Evolutionary conservation across 2,888 invertebrate genomes (phyloP).

Genomic region (Nomada ruficornis): DNA sequence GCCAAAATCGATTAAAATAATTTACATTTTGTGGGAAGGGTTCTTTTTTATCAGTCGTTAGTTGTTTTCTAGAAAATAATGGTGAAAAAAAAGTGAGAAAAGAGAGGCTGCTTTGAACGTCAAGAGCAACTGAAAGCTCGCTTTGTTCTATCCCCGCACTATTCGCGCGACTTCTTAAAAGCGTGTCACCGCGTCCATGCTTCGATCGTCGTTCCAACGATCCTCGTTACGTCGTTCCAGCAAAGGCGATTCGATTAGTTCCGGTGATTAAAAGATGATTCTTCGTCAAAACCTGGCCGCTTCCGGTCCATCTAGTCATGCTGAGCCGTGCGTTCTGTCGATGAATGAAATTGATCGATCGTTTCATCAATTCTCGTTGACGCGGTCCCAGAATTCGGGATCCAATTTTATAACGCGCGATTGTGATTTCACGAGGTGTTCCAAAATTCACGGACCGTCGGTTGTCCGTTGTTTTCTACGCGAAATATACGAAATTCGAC

Average conservation of each 20-base stretch:
- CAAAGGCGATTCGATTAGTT: neutral
- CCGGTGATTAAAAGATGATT: slow-evolving; percentile 10
- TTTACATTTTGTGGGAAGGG: neutral
- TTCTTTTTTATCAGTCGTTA: neutral
- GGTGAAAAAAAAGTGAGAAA: neutral
- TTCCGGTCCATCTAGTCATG: slow-evolving; percentile 71
- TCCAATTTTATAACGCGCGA: slow-evolving; percentile 54
- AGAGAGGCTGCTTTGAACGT: neutral
- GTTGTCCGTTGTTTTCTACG: slow-evolving; percentile 44
- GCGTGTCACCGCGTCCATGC: slow-evolving; percentile 20
- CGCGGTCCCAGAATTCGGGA: slow-evolving; percentile 15
- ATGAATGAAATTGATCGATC: slow-evolving; percentile 42
- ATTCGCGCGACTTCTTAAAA: slow-evolving; percentile 39
- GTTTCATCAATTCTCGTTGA: slow-evolving; percentile 31
- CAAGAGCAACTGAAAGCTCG: slow-evolving; percentile 12
- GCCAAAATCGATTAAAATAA: neutral
- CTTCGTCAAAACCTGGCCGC: slow-evolving; percentile 38
- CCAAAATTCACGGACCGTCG: slow-evolving; percentile 65
- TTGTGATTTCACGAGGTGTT: slow-evolving; percentile 77
- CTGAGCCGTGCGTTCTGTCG: slow-evolving; percentile 63
- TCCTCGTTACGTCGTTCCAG: slow-evolving; percentile 1
- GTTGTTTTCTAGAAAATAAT: neutral
- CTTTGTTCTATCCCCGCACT: slow-evolving; percentile 31
- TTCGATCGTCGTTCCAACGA: slow-evolving; percentile 33
- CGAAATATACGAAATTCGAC: slow-evolving; percentile 20